Evolutionary conservation across 2,888 invertebrate genomes (phyloP), one percentile per base, ranked within the genome.

Genomic region (Lepidocyrtoides sp.): DNA sequence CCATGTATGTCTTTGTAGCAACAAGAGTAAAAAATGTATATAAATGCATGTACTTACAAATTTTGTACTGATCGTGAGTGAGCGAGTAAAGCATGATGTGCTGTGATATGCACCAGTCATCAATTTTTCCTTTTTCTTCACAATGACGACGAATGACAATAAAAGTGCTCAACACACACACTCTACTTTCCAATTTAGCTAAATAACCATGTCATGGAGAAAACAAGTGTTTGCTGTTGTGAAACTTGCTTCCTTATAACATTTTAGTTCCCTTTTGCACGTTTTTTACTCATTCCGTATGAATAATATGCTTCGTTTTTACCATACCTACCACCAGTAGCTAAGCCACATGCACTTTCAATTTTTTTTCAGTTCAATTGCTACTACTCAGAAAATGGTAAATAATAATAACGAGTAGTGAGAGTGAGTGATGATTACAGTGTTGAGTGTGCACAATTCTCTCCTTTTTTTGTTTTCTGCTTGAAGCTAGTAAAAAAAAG

Each of bases 151-250:
- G 14, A 17, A 75, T 17, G 75, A 75, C 75, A 75, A 48, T 75
- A 44, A 75, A 75, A 75, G 48, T 48, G 23, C 75, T 75, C 26
- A 72, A n/a, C 75, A 12, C 75, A n/a, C 44, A 23, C 44, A 44
- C 41, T 32, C 29, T 66, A 2, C 32, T 7, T 75, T 26, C 14
- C 75, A 75, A 48, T 75, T 48, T 17, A 48, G 48, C 17, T 48
- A 75, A 75, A 75, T 75, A 48, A 48, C 26, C 75, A 75, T 75
- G 75, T 75, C 48, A 75, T 17, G n/a, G 20, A 72, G 41, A 20
- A 44, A 72, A 72, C 69, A 72, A 72, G 69, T 41, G 69, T 72
- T 72, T 48, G 17, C 20, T 29, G 2, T 29, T 63, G 63, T 63
- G 63, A 26, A 63, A 29, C 63, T 63, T 29, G 29, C 29, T 63